Evolutionary conservation across 2,113 vertebrate genomes (phyloP).

Genomic region (Marmota flaviventris): DNA sequence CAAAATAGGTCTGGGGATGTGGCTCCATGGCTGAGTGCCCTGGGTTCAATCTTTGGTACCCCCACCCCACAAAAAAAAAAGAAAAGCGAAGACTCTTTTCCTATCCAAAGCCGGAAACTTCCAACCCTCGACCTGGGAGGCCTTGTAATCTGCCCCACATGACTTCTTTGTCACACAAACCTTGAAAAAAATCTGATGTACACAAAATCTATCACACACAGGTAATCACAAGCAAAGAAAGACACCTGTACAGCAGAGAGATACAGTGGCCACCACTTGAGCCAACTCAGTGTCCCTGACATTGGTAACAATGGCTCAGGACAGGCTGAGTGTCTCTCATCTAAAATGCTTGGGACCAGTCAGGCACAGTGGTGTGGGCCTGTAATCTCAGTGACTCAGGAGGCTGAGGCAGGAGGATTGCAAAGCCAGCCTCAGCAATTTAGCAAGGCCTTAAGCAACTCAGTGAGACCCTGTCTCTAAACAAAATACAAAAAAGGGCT

Average conservation of each 20-base stretch:
- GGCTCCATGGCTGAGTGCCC: too few species aligned
- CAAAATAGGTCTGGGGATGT: too few species aligned
- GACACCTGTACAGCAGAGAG: neutral
- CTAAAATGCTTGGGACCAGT: neutral
- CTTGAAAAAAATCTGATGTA: neutral
- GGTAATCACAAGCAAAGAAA: neutral
- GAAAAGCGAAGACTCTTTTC: too few species aligned
- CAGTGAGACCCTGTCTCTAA: too few species aligned
- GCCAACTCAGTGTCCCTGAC: neutral
- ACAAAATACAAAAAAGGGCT: neutral
- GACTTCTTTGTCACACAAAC: neutral
- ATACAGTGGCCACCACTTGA: neutral
- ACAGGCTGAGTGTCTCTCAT: too few species aligned
- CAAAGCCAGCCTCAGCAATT: neutral
- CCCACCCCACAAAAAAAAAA: too few species aligned
- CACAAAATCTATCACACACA: neutral
- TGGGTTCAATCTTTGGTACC: too few species aligned
- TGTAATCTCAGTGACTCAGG: neutral
- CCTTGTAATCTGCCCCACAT: neutral
- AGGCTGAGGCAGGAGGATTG: neutral
- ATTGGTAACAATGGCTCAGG: fast-evolving
- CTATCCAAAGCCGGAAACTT: neutral
- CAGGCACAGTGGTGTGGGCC: neutral
- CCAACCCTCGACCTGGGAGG: too few species aligned
- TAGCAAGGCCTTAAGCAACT: neutral